phyloP scores from a whole-genome alignment of 2,797 vertebrate genomes.

The Lutjanus argentimaculatus region DNA sequence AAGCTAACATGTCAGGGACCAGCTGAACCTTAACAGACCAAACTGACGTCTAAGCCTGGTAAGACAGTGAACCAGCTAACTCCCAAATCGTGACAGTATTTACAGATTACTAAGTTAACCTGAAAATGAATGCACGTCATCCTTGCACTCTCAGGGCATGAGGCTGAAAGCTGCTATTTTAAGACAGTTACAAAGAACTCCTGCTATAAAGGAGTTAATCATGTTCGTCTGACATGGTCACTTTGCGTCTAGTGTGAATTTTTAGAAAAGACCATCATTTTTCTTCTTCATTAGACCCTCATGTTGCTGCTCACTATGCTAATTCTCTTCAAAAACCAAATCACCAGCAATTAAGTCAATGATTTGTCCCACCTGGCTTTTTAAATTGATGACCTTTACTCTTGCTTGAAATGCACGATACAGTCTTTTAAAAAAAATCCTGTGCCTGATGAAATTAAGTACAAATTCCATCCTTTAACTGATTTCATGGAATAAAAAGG shows the following conservation, averaged over 20 bases:
- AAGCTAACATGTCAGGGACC: not conserved
- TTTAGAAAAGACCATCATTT: not conserved
- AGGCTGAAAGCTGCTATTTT: not conserved
- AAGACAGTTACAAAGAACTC: not conserved
- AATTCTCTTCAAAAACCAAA: not conserved
- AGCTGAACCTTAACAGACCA: not conserved
- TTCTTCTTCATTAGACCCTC: not conserved
- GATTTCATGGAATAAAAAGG: constrained; percentile 4
- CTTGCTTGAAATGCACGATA: not conserved
- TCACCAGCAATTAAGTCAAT: not conserved
- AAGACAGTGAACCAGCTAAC: not conserved
- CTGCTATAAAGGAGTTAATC: not conserved
- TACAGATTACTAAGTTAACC: not conserved
- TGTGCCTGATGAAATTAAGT: not conserved
- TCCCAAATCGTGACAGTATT: too few species aligned
- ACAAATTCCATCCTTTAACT: not conserved
- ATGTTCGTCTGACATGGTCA: not conserved
- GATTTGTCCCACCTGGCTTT: not conserved
- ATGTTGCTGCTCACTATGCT: not conserved
- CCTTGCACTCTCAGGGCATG: not conserved
- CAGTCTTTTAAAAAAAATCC: not conserved
- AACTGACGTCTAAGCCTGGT: not conserved
- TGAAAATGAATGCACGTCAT: not conserved
- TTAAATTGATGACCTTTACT: constrained; percentile 5
- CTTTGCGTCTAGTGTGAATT: not conserved